Conservation (phyloP, 2,888 invertebrate genomes). For the Clitarchus hookeri region DNA sequence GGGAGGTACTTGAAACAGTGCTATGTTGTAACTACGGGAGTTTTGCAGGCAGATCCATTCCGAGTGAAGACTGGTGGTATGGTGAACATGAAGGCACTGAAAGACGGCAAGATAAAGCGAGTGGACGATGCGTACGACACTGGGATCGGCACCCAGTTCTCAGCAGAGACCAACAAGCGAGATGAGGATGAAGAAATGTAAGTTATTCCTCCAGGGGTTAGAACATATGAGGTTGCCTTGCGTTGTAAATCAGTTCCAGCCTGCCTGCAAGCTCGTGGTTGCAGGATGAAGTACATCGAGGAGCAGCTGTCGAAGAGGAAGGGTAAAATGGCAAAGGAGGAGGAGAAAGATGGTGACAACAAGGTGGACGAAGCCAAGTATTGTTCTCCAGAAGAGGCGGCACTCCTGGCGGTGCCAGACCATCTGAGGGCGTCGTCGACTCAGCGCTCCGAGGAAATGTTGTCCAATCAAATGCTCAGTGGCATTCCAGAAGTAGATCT, state of each 20-base stretch:
- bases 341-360: slow-evolving; percentile 58
- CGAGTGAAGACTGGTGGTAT: slow-evolving; percentile 84
- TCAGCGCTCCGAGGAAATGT: slow-evolving; percentile 95
- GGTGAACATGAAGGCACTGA: slow-evolving; percentile 85
- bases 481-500: slow-evolving; percentile 99
- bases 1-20: too few species aligned
- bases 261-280: slow-evolving; percentile 20
- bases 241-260: not conserved
- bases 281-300: slow-evolving; percentile 79
- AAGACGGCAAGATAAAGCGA: slow-evolving; percentile 78
- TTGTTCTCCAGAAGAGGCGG: slow-evolving; percentile 87
- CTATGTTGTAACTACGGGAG: too few species aligned
- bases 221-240: too few species aligned
- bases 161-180: slow-evolving; percentile 95
- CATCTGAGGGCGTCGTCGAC: slow-evolving; percentile 84
- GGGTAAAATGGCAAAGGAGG: slow-evolving; percentile 60
- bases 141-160: slow-evolving; percentile 95
- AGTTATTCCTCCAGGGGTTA: slow-evolving; percentile 50
- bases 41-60: slow-evolving; percentile 68
- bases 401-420: slow-evolving; percentile 85
- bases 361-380: slow-evolving; percentile 57
- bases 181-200: slow-evolving; percentile 99
- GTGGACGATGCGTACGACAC: slow-evolving; percentile 91
- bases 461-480: slow-evolving; percentile 99
- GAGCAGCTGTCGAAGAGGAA: slow-evolving; percentile 86